Conservation (phyloP, 1,140 invertebrate genomes). For the Hestina assimilis region DNA sequence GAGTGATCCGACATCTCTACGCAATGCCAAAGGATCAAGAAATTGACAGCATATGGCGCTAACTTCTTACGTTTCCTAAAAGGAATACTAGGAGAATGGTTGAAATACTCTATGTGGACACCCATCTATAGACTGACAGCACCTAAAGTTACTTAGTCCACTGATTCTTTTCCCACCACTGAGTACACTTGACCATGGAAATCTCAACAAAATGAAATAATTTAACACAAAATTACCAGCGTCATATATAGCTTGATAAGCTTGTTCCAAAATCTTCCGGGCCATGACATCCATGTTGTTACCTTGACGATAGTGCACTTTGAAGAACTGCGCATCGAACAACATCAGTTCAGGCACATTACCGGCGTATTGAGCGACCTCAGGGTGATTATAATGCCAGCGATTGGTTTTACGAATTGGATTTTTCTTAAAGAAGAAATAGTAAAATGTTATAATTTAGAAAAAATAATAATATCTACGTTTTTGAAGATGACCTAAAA, state of each 20-base stretch:
- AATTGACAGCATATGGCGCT: too few relatives aligned
- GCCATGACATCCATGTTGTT: slow-evolving; percentile 44
- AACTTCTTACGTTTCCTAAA: too few relatives aligned
- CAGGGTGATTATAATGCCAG: slow-evolving; percentile 39
- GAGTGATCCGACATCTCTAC: too few relatives aligned
- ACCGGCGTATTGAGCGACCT: slow-evolving; percentile 31
- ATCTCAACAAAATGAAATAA: too few relatives aligned
- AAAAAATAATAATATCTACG: not conserved
- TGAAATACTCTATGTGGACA: too few relatives aligned
- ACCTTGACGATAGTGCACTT: slow-evolving; percentile 37
- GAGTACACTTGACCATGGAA: too few relatives aligned
- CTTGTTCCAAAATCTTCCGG: slow-evolving; percentile 45
- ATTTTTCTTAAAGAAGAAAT: slow-evolving; percentile 42
- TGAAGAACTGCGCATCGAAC: slow-evolving; percentile 61
- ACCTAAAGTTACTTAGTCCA: too few relatives aligned
- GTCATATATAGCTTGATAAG: slow-evolving; percentile 57
- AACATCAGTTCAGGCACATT: slow-evolving; percentile 31
- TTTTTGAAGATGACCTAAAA: not conserved
- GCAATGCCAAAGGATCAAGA: too few relatives aligned
- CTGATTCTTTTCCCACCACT: too few relatives aligned
- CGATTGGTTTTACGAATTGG: slow-evolving; percentile 23
- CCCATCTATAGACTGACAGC: too few relatives aligned
- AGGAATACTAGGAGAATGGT: too few relatives aligned
- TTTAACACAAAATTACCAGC: too few relatives aligned
- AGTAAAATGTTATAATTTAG: not conserved